Evolutionary conservation across 1,140 invertebrate species (phyloP).

Genomic region (Hypsibius dujardini): DNA sequence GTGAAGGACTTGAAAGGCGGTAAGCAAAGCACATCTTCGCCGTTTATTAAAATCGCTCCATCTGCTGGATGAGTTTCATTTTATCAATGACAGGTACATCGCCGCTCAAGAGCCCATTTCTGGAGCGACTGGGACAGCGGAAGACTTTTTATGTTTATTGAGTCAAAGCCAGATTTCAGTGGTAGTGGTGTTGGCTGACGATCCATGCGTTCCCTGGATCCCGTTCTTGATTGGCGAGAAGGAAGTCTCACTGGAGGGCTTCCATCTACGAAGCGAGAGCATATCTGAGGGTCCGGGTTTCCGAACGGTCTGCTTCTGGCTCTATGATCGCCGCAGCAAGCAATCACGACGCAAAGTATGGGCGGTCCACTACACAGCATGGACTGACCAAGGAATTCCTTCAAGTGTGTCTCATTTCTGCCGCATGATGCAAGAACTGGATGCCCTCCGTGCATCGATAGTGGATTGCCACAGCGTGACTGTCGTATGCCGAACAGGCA

Average conservation of each 20-base stretch:
- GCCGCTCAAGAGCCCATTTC: conserved; percentile 48
- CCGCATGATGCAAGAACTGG: conserved; percentile 18
- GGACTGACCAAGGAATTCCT: neutral
- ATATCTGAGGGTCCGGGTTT: neutral
- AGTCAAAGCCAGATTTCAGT: conserved; percentile 65
- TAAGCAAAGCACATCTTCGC: too few relatives aligned
- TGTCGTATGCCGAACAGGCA: conserved; percentile 50
- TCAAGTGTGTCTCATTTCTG: neutral
- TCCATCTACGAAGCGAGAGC: neutral
- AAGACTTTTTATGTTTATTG: conserved; percentile 43
- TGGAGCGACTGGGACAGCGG: conserved; percentile 19
- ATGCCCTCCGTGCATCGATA: neutral
- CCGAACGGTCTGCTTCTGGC: neutral
- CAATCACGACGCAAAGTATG: neutral
- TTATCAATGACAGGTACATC: conserved; percentile 41
- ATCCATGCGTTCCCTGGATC: conserved; percentile 20
- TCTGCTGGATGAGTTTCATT: too few relatives aligned
- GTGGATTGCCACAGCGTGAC: neutral
- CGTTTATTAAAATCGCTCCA: too few relatives aligned
- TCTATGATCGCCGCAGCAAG: neutral
- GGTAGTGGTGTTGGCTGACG: conserved; percentile 51
- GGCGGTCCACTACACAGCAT: conserved; percentile 2
- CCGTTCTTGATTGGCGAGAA: neutral
- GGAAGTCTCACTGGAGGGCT: neutral
- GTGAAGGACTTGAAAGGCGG: conserved; percentile 20